Base-by-base conservation (phyloP, 2,888 invertebrate species). In the Craniophora ligustri region DNA sequence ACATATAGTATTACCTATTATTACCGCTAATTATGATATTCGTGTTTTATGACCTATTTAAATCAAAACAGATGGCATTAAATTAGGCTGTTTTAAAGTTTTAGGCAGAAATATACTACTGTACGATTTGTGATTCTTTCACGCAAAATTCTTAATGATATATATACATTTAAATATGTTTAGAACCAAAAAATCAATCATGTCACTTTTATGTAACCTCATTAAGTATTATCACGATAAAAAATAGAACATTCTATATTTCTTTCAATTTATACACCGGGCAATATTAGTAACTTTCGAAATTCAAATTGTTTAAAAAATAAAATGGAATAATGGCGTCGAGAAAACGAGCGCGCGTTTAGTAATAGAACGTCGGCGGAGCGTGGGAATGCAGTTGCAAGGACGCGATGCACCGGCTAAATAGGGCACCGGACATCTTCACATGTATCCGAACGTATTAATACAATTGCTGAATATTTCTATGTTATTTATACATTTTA, bases 351-450 rank as follows among this genome's bases (percentile, higher is more conserved):
- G 49, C 39, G 23, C 48, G 19, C 48, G 47, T n/a, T n/a, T n/a
- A n/a, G n/a, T 49, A 64, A 61, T 57, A 54, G 65, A 57, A 51
- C 63, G 62, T 46, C 59, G 68, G 34, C 59, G 49, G 48, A 60
- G 60, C 74, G 75, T 75, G 74, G 74, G 75, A 75, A 72, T 58
- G 55, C 54, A 64, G 67, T 57, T 21, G 58, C 75, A 74, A 75
- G 76, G 76, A 70, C 74, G 36, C 58, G 72, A 72, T 72, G 72
- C 74, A 73, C 65, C 53, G 39, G 59, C 60, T 67, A 73, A 66
- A 74, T 74, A 49, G 75, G 60, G 45, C 75, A 54, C 19, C 36
- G 42, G 62, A 46, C 72, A 63, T 57, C 74, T 71, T 60, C 68
- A 61, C 72, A 63, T 54, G 36, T 57, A 67, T 56, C 63, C 57